Percentiles rank a stretch among this genome's conserved stretches.
phyloP scores from a whole-genome alignment of 2,888 invertebrate genomes.

The Hanleya hanleyi region DNA sequence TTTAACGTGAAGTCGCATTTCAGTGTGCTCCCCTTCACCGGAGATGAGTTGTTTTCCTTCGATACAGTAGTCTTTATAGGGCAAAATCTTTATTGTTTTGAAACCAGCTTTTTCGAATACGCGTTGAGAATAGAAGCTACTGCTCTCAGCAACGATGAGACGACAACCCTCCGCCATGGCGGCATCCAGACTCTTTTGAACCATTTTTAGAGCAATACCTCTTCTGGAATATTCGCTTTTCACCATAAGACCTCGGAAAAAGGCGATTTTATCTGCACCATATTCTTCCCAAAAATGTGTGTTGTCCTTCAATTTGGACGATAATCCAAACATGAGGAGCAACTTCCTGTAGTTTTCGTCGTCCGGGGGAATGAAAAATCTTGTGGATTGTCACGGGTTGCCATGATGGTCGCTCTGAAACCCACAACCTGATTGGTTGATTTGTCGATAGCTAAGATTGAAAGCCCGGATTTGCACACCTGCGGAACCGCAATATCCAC shows the following conservation, averaged over 20 bases:
- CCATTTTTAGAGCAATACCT: background rate
- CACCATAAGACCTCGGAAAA: background rate
- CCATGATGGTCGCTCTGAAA: background rate
- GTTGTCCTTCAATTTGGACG: background rate
- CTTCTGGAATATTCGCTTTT: background rate
- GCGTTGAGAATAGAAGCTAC: no score
- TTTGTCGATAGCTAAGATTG: background rate
- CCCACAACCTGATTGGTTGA: background rate
- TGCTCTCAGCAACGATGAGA: background rate
- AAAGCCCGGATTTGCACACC: background rate
- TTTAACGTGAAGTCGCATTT: no score
- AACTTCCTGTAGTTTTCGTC: no score
- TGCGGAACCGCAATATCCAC: background rate
- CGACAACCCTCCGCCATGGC: background rate
- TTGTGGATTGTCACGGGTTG: background rate
- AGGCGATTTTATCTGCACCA: background rate
- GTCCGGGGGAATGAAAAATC: no score
- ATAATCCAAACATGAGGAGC: no score
- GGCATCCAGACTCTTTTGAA: no score
- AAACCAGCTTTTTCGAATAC: no score
- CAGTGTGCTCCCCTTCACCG: no score
- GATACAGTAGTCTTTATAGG: no score
- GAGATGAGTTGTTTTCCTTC: no score
- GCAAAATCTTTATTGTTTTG: no score
- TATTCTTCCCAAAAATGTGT: background rate